Percentiles rank a stretch among this genome's conserved stretches.
Conservation (phyloP, 2,888 invertebrate species). For the Penaeus monodon region DNA sequence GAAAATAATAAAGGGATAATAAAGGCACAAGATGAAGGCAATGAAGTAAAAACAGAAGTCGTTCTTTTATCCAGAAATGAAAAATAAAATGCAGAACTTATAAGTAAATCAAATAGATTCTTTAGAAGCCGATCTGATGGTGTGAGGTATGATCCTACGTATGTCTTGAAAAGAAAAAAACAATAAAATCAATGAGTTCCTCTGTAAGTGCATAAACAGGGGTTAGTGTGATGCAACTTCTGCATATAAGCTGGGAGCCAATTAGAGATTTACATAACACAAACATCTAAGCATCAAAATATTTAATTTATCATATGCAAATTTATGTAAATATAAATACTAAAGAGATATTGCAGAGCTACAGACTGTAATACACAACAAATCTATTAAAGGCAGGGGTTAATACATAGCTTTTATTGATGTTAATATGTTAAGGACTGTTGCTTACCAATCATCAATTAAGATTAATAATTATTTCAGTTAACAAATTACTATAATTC, state of each 20-base stretch:
- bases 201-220: constrained; percentile 45
- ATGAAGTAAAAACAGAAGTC: constrained; percentile 22
- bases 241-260: constrained; percentile 18
- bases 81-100: constrained; percentile 42
- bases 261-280: constrained; percentile 36
- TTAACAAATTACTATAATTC: constrained; percentile 24
- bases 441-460: constrained; percentile 24
- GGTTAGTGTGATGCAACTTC: constrained; percentile 44
- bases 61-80: constrained; percentile 35
- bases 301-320: constrained; percentile 23
- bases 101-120: constrained; percentile 49
- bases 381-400: constrained; percentile 12
- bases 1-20: constrained; percentile 53
- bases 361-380: constrained; percentile 30
- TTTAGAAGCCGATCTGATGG: constrained; percentile 57
- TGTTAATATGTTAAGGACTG: not conserved
- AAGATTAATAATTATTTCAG: constrained; percentile 9
- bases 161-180: constrained; percentile 62
- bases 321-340: constrained; percentile 10
- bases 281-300: constrained; percentile 30
- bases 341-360: constrained; percentile 33
- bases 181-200: constrained; percentile 42
- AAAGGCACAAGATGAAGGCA: constrained; percentile 40
- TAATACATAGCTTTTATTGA: constrained; percentile 9
- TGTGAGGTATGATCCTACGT: constrained; percentile 62